Evolutionary conservation across 92 coral and sea anemone genomes (phyloP).

Genomic region (Epizoanthus scotinus): DNA sequence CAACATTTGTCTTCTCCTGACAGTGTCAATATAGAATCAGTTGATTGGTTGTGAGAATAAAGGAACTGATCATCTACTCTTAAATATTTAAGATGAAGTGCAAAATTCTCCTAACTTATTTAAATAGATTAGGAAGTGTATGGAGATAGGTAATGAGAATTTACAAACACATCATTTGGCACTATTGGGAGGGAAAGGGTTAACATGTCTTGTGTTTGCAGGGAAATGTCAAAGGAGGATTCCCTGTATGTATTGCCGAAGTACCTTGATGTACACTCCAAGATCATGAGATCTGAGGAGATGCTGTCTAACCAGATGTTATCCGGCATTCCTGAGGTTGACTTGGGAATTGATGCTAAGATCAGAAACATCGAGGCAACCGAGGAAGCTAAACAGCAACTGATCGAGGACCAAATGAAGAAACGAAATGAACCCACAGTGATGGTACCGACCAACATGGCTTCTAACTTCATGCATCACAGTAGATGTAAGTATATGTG

Average conservation of each 20-base stretch:
- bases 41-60: too few relatives aligned
- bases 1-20: too few relatives aligned
- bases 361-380: slow-evolving; percentile 97
- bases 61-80: too few relatives aligned
- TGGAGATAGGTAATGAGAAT: too few relatives aligned
- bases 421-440: slow-evolving; percentile 84
- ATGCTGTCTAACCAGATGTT: slow-evolving; percentile 99
- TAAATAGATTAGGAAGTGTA: too few relatives aligned
- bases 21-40: too few relatives aligned
- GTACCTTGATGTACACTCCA: slow-evolving; percentile 86
- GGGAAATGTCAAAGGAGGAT: slow-evolving; percentile 89
- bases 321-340: slow-evolving; percentile 98
- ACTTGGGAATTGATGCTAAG: slow-evolving; percentile 95
- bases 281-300: slow-evolving; percentile 94
- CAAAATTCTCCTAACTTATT: too few relatives aligned
- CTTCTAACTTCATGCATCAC: slow-evolving; percentile 93
- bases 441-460: slow-evolving; percentile 99
- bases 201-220: slow-evolving; percentile 16
- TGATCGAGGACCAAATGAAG: slow-evolving; percentile 83
- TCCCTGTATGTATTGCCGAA: slow-evolving; percentile 84
- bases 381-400: slow-evolving; percentile 90
- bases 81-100: too few relatives aligned
- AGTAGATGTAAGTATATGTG: slow-evolving; percentile 84
- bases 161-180: too few relatives aligned
- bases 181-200: too few relatives aligned